Conservation (phyloP, 2,888 invertebrate species). For the Polia nebulosa region DNA sequence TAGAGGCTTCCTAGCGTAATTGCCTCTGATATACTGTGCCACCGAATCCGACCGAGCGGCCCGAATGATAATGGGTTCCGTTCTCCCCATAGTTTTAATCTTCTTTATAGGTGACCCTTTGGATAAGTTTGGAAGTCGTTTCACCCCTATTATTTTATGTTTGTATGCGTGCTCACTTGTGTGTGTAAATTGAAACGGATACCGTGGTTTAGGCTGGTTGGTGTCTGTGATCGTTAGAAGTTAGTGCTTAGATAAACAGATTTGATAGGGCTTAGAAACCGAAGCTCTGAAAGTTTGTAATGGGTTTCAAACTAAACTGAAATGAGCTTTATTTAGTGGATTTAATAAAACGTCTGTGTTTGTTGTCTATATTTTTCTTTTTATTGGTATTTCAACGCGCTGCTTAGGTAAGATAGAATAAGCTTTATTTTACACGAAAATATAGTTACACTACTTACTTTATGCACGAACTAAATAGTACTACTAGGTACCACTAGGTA, state of each 20-base stretch:
- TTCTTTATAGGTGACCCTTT: slow-evolving; percentile 87
- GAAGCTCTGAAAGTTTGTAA: slow-evolving; percentile 35
- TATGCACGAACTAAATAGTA: no score
- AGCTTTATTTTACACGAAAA: no score
- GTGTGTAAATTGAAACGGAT: slow-evolving; percentile 61
- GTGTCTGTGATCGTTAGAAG: slow-evolving; percentile 56
- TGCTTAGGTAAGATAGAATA: background rate
- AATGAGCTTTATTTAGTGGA: slow-evolving; percentile 24
- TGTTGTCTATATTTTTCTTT: slow-evolving; percentile 1
- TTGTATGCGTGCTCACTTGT: slow-evolving; percentile 56
- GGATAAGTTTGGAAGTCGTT: slow-evolving; percentile 74
- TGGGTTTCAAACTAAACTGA: slow-evolving; percentile 48
- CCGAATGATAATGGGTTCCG: slow-evolving; percentile 79
- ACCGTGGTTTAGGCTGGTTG: slow-evolving; percentile 49
- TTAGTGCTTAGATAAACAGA: slow-evolving; percentile 58
- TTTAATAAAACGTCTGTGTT: slow-evolving; percentile 21
- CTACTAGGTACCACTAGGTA: no score
- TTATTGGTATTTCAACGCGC: slow-evolving; percentile 10
- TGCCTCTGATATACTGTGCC: slow-evolving; percentile 83
- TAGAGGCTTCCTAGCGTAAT: slow-evolving; percentile 78
- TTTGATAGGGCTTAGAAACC: slow-evolving; percentile 49
- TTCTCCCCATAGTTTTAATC: slow-evolving; percentile 86
- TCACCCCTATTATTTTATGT: slow-evolving; percentile 74
- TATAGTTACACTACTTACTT: no score
- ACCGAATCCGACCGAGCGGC: slow-evolving; percentile 73